These are phyloP conservation scores for Falcaria lacertinaria DNA, from an alignment of 2,888 invertebrate species.

Conservation along the genomic window DNA sequence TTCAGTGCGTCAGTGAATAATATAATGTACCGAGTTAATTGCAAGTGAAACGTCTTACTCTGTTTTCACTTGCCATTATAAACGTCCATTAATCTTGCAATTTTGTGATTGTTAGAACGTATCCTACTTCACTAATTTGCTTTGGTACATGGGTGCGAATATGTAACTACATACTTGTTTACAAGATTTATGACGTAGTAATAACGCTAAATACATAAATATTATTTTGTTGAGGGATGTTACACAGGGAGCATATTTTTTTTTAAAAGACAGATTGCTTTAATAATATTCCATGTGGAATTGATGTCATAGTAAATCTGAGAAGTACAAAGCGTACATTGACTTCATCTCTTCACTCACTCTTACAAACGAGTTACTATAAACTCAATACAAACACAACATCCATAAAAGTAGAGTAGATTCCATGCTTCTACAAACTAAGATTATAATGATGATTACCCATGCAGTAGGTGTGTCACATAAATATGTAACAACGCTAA, in stretches of 20 bases:
- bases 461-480: not conserved
- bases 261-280: too few species aligned
- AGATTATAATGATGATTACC: not conserved
- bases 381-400: too few species aligned
- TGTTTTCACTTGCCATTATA: slow-evolving; percentile 21
- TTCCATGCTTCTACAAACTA: not conserved
- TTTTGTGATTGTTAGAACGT: slow-evolving; percentile 29
- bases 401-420: not conserved
- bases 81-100: slow-evolving; percentile 13
- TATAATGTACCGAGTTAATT: slow-evolving; percentile 15
- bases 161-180: not conserved
- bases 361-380: too few species aligned
- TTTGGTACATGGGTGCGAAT: not conserved
- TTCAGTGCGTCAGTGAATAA: not conserved
- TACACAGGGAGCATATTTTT: too few species aligned
- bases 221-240: too few species aligned
- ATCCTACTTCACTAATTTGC: not conserved
- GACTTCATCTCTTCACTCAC: too few species aligned
- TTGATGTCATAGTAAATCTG: too few species aligned
- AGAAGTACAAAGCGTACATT: too few species aligned
- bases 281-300: too few species aligned
- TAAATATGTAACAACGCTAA: not conserved
- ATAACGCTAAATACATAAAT: too few species aligned
- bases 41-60: slow-evolving; percentile 29
- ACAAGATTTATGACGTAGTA: too few species aligned